A percentile compares a stretch with the other conserved stretches of the same genome.
phyloP scores from a whole-genome alignment of 2,888 invertebrate species.

The Netelia virgata region DNA sequence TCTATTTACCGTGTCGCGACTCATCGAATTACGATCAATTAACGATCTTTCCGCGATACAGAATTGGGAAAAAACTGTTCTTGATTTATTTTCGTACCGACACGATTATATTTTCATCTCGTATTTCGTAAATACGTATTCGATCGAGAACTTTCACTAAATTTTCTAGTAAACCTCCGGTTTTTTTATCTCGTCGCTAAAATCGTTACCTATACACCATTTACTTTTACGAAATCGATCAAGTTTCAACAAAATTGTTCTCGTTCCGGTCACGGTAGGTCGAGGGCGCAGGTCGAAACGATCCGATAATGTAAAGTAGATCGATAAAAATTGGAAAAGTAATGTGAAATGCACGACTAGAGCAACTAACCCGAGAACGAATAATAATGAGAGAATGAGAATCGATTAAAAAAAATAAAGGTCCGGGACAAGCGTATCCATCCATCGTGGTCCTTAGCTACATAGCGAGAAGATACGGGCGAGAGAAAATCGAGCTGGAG shows the following conservation, averaged over 20 bases:
- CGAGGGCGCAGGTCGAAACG: neutral
- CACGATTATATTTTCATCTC: too few relatives aligned
- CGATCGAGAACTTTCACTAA: too few relatives aligned
- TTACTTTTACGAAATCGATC: too few relatives aligned
- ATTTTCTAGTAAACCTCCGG: too few relatives aligned
- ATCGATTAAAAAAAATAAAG: conserved; percentile 5
- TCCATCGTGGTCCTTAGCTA: conserved; percentile 31
- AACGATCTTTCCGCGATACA: neutral
- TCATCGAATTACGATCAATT: conserved; percentile 13
- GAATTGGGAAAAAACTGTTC: neutral
- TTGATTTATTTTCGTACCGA: too few relatives aligned
- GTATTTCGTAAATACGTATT: too few relatives aligned
- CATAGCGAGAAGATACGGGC: conserved; percentile 37
- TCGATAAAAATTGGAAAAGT: conserved; percentile 67
- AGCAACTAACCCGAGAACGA: conserved; percentile 15
- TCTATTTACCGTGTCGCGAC: neutral
- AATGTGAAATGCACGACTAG: conserved; percentile 19
- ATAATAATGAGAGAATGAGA: neutral
- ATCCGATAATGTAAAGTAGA: conserved; percentile 65
- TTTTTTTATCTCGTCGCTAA: too few relatives aligned
- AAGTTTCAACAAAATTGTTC: neutral
- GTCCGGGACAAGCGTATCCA: conserved; percentile 44
- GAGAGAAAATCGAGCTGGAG: conserved; percentile 43
- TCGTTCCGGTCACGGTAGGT: neutral
- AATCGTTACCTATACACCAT: too few relatives aligned